phyloP scores from a whole-genome alignment of 1,140 invertebrate genomes.

The Drosophila grimshawi region DNA sequence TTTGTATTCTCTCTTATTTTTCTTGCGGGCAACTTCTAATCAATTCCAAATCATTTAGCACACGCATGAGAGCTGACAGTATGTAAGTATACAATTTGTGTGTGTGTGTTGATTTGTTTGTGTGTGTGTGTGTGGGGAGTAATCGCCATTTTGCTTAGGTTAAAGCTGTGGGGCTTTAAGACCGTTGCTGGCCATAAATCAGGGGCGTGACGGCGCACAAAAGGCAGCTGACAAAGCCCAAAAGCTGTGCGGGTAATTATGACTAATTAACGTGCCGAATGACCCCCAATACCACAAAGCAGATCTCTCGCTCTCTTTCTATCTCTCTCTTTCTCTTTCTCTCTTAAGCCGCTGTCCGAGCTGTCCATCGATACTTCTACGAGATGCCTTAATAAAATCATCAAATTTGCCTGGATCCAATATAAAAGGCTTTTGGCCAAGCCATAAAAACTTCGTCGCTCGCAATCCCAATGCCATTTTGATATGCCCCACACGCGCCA shows the following conservation, averaged over 20 bases:
- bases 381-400: conserved; percentile 75
- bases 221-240: conserved; percentile 75
- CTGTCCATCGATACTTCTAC: conserved; percentile 47
- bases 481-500: conserved; percentile 39
- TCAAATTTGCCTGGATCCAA: conserved; percentile 72
- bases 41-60: conserved; percentile 81
- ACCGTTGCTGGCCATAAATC: conserved; percentile 67
- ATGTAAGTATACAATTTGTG: conserved; percentile 11
- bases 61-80: conserved; percentile 74
- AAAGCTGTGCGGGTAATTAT: conserved; percentile 80
- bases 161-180: conserved; percentile 74
- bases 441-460: conserved; percentile 60
- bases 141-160: conserved; percentile 63
- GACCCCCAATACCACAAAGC: conserved; percentile 7
- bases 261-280: conserved; percentile 74
- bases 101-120: background rate
- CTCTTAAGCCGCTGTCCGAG: background rate
- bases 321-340: no score
- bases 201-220: conserved; percentile 78
- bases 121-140: conserved; percentile 7
- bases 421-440: conserved; percentile 64
- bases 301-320: background rate
- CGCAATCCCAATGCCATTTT: conserved; percentile 39
- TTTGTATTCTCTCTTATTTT: conserved; percentile 21
- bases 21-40: conserved; percentile 63